Conservation (phyloP, 2,113 vertebrate genomes). For the Smithornis capensis region DNA sequence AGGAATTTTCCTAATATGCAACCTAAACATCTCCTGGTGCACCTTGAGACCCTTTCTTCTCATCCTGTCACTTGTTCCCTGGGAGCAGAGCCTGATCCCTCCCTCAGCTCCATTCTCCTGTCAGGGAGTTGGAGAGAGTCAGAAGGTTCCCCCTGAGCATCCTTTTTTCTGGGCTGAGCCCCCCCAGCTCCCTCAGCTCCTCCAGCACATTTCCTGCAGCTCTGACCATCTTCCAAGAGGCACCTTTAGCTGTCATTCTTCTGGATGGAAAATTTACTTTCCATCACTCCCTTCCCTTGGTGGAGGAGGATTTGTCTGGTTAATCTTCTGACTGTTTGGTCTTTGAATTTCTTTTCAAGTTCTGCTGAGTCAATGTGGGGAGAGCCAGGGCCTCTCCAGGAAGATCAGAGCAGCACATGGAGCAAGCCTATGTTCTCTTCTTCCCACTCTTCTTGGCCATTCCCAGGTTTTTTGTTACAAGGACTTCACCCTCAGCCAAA, state of each 20-base stretch:
- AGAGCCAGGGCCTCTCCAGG: neutral
- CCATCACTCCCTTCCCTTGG: neutral
- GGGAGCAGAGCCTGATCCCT: neutral
- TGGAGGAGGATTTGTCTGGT: neutral
- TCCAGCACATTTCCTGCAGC: neutral
- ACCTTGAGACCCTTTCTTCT: neutral
- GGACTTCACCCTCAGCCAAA: no score
- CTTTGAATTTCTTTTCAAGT: neutral
- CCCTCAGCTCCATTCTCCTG: neutral
- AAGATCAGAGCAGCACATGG: neutral
- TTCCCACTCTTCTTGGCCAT: no score
- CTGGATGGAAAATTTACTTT: neutral
- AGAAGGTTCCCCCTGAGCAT: neutral
- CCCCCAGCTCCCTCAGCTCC: neutral
- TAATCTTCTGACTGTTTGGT: neutral
- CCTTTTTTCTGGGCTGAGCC: neutral
- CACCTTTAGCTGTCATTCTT: neutral
- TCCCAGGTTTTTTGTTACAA: neutral
- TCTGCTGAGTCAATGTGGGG: neutral
- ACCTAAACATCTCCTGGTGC: neutral
- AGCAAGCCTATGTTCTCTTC: neutral
- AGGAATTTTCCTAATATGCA: neutral
- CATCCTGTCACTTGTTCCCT: neutral
- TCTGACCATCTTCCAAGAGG: neutral
- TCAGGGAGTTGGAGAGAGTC: neutral